Percentiles rank a stretch among this genome's conserved stretches.
Evolutionary conservation across 2,797 vertebrate species (phyloP).

Genomic region (Dryobates pubescens): DNA sequence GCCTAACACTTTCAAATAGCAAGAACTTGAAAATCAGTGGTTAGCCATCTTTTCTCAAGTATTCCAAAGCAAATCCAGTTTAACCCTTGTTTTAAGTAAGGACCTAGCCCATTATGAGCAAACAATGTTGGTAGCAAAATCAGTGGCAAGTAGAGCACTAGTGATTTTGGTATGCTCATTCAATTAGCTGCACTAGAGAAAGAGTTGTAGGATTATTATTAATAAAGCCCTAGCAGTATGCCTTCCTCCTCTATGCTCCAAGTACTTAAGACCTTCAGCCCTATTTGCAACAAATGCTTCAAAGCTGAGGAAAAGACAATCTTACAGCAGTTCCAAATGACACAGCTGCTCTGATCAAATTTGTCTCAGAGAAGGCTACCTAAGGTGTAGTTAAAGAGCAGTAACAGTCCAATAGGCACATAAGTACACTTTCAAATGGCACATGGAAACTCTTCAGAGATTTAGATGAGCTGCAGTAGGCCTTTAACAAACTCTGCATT

Average conservation of each 20-base stretch:
- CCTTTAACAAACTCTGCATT: not conserved
- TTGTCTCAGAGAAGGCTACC: not conserved
- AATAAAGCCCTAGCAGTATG: not conserved
- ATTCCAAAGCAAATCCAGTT: not conserved
- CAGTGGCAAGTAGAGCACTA: not conserved
- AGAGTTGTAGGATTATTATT: not conserved
- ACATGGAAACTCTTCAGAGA: not conserved
- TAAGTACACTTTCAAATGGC: not conserved
- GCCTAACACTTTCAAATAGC: not conserved
- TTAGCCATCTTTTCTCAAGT: not conserved
- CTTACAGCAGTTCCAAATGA: not conserved
- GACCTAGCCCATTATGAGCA: not conserved
- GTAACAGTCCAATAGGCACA: not conserved
- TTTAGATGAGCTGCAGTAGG: not conserved
- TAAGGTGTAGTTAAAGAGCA: not conserved
- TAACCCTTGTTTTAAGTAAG: not conserved
- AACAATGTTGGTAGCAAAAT: not conserved
- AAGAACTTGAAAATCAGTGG: not conserved
- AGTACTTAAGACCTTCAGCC: not conserved
- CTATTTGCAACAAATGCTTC: not conserved
- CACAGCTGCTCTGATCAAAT: not conserved
- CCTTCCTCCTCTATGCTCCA: not conserved
- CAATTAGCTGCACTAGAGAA: not conserved
- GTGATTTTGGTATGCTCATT: not conserved
- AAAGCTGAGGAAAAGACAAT: not conserved